A percentile compares a stretch with the other conserved stretches of the same genome.
These are phyloP conservation scores for Brachynemurus nebulosus DNA, from an alignment of 2,888 invertebrate species.

Conservation along the genomic window DNA sequence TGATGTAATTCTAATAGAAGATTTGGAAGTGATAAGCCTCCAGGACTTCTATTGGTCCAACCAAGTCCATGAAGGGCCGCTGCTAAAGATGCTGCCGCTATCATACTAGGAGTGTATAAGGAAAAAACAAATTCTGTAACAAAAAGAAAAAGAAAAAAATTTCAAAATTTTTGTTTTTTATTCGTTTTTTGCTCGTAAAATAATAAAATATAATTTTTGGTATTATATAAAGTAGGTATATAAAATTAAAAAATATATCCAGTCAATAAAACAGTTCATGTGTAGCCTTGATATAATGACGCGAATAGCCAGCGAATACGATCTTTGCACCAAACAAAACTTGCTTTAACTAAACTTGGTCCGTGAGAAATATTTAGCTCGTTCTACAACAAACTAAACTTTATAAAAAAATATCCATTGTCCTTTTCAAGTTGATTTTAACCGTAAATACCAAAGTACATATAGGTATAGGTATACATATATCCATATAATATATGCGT, in stretches of 20 bases:
- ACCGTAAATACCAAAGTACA: no score
- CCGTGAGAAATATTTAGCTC: slow-evolving; percentile 27
- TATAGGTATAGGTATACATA: no score
- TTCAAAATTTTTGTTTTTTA: no score
- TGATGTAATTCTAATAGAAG: slow-evolving; percentile 58
- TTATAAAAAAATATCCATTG: no score
- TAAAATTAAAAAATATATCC: no score
- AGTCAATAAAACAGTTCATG: slow-evolving; percentile 1
- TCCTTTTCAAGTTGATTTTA: no score
- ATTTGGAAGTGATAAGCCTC: slow-evolving; percentile 47
- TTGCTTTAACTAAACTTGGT: slow-evolving; percentile 24
- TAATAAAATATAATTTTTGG: no score
- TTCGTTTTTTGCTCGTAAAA: no score
- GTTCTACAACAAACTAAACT: slow-evolving; percentile 1
- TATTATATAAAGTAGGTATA: no score
- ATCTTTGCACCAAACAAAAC: neutral
- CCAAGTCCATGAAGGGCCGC: slow-evolving; percentile 72
- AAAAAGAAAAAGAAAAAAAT: no score
- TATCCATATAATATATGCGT: no score
- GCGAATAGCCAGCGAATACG: no score
- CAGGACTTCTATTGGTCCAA: slow-evolving; percentile 47
- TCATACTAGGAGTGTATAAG: slow-evolving; percentile 78
- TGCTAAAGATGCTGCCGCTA: slow-evolving; percentile 78
- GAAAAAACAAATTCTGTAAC: slow-evolving; percentile 81
- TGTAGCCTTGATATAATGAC: slow-evolving; percentile 5